These are phyloP conservation scores for Caenorhabditis sp. DNA, from an alignment of 2,888 invertebrate species.

Conservation along the genomic window DNA sequence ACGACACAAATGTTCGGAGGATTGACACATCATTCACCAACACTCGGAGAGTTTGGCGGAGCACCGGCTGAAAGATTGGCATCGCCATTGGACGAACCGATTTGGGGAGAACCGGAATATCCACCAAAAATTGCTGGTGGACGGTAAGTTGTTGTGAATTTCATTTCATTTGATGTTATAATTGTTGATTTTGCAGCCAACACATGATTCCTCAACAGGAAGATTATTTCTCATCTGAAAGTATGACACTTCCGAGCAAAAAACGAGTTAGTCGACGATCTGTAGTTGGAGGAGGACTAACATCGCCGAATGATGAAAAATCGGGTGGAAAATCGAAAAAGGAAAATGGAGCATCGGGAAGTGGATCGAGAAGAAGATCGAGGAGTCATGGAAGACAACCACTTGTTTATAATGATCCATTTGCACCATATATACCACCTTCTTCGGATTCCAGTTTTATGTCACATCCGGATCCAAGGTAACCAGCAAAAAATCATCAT, in stretches of 20 bases:
- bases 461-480: slow-evolving; percentile 11
- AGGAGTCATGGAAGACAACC: slow-evolving; percentile 52
- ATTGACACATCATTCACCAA: background rate
- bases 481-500: too few species aligned
- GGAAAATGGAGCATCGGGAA: background rate
- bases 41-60: background rate
- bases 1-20: slow-evolving; percentile 9
- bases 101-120: slow-evolving; percentile 45
- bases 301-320: slow-evolving; percentile 45
- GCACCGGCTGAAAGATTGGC: background rate
- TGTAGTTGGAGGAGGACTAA: slow-evolving; percentile 22
- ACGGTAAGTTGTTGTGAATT: background rate
- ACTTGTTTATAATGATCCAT: slow-evolving; percentile 25
- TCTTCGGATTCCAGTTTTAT: slow-evolving; percentile 33
- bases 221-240: slow-evolving; percentile 27
- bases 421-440: slow-evolving; percentile 13
- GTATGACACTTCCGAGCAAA: slow-evolving; percentile 17
- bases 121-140: background rate
- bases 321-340: slow-evolving; percentile 38
- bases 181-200: background rate
- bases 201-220: slow-evolving; percentile 14
- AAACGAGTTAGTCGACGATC: slow-evolving; percentile 30
- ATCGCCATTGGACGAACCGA: slow-evolving; percentile 8
- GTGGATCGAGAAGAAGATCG: slow-evolving; percentile 33
- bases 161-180: background rate